Evolutionary conservation across 2,888 invertebrate genomes (phyloP).

Genomic region (Diogma glabrata): DNA sequence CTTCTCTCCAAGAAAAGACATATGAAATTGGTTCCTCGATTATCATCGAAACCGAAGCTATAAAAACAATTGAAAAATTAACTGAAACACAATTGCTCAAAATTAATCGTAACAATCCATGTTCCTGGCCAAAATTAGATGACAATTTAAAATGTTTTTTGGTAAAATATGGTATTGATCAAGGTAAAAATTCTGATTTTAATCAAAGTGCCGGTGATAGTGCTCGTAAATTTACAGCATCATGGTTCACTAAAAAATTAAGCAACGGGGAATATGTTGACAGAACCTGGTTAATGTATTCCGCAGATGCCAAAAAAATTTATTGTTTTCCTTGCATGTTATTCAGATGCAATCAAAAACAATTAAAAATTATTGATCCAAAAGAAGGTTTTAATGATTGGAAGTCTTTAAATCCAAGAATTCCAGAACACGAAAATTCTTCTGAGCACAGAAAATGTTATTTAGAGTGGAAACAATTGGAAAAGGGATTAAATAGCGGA

Average conservation of each 20-base stretch:
- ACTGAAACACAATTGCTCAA: neutral
- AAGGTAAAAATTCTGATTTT: neutral
- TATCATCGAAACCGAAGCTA: too few species aligned
- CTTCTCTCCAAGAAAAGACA: too few species aligned
- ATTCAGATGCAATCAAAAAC: neutral
- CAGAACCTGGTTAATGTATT: neutral
- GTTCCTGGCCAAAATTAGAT: neutral
- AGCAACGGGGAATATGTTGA: neutral
- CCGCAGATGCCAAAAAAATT: neutral
- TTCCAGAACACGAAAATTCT: neutral
- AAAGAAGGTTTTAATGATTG: neutral
- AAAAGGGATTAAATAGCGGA: neutral
- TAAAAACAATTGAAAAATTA: too few species aligned
- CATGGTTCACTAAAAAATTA: neutral
- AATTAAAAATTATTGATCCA: neutral
- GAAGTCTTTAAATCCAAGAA: neutral
- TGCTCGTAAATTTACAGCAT: neutral
- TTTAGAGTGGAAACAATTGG: neutral
- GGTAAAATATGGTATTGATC: neutral
- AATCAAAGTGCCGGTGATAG: neutral
- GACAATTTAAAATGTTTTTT: neutral
- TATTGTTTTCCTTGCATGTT: neutral
- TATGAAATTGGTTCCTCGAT: too few species aligned
- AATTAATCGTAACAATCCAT: neutral
- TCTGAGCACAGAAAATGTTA: neutral